phyloP scores from a whole-genome alignment of 2,113 vertebrate genomes.

The Psilopogon haemacephalus region DNA sequence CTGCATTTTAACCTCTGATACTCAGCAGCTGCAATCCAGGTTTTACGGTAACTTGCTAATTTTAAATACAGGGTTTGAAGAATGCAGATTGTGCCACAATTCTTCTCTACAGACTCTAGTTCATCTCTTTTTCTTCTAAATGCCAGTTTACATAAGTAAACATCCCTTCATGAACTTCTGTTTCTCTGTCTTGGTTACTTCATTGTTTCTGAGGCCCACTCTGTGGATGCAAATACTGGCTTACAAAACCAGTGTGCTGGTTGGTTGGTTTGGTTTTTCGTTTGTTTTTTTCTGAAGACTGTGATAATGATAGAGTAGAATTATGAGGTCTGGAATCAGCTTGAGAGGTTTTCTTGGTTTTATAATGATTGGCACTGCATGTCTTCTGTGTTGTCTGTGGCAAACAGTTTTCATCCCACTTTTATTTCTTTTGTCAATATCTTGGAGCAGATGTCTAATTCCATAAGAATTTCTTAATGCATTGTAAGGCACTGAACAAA shows the following conservation, averaged over 20 bases:
- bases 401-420: neutral
- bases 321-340: neutral
- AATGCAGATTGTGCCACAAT: neutral
- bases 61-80: neutral
- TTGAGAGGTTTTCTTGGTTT: neutral
- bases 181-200: neutral
- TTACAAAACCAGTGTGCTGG: neutral
- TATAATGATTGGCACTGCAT: neutral
- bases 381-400: neutral
- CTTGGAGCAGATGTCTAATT: neutral
- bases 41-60: neutral
- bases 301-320: neutral
- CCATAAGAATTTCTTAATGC: neutral
- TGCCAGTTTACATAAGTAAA: neutral
- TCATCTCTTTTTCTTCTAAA: neutral
- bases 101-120: neutral
- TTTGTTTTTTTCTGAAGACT: neutral
- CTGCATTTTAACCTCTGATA: neutral
- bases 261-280: too few relatives aligned
- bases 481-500: neutral
- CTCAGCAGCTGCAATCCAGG: neutral
- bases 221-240: neutral
- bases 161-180: neutral
- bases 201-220: neutral
- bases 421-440: neutral